phyloP scores from a whole-genome alignment of 2,888 invertebrate species.

The Tillus elongatus region DNA sequence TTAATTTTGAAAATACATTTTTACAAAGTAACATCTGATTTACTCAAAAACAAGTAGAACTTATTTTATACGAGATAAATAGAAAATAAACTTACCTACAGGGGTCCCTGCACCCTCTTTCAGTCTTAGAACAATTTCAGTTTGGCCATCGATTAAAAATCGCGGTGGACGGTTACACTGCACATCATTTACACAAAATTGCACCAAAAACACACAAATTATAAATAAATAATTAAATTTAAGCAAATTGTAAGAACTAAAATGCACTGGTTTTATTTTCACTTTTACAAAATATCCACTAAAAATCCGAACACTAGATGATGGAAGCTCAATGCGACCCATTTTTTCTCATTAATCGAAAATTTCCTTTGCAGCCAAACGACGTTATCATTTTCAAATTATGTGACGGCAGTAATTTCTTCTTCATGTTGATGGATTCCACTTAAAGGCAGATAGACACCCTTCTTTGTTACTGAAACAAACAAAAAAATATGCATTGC shows the following conservation, averaged over 20 bases:
- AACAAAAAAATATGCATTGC: too few relatives aligned
- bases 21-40: too few relatives aligned
- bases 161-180: constrained; percentile 71
- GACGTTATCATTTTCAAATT: too few relatives aligned
- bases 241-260: constrained; percentile 10
- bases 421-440: too few relatives aligned
- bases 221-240: constrained; percentile 19
- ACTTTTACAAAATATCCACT: constrained; percentile 30
- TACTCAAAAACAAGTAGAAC: too few relatives aligned
- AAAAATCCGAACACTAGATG: constrained; percentile 26
- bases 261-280: constrained; percentile 25
- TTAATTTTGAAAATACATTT: too few relatives aligned
- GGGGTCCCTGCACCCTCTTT: constrained; percentile 83
- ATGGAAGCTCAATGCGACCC: too few relatives aligned
- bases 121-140: constrained; percentile 81
- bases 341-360: too few relatives aligned
- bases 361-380: too few relatives aligned
- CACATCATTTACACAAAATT: constrained; percentile 22
- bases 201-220: constrained; percentile 11
- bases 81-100: constrained; percentile 55
- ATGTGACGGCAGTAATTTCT: too few relatives aligned
- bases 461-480: too few relatives aligned
- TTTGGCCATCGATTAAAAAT: constrained; percentile 79
- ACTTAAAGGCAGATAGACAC: too few relatives aligned
- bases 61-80: background rate